Conservation (phyloP, 2,888 invertebrate genomes). For the Sarcophaga caerulescens region DNA sequence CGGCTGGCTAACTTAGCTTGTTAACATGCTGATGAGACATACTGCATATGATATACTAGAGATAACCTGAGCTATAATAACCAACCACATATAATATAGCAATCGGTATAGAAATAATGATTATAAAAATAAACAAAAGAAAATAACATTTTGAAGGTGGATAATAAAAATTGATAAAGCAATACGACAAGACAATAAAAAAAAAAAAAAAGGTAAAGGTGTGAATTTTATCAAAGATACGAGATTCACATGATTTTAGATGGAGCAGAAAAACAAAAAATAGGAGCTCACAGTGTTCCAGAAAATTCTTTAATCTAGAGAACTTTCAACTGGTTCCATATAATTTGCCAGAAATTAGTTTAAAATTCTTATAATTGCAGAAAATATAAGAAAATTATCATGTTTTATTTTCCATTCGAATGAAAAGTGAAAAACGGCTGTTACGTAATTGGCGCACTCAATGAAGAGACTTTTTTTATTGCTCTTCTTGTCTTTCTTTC, state of each 20-base stretch:
- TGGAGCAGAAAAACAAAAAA: background rate
- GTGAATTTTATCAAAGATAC: slow-evolving; percentile 34
- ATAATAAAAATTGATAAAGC: background rate
- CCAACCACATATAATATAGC: too few relatives aligned
- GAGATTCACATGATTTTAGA: slow-evolving; percentile 50
- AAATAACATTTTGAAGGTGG: background rate
- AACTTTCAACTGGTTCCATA: too few relatives aligned
- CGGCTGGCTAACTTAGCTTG: too few relatives aligned
- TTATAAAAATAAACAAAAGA: background rate
- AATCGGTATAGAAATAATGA: background rate
- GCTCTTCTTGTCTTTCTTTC: background rate
- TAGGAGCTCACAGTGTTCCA: background rate
- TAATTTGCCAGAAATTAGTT: background rate
- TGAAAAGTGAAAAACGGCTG: slow-evolving; percentile 44
- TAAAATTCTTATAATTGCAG: background rate
- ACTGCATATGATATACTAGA: too few relatives aligned
- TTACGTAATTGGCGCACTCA: slow-evolving; percentile 64
- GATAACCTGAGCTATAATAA: background rate
- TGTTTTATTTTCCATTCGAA: slow-evolving; percentile 1
- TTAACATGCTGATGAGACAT: too few relatives aligned
- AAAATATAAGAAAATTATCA: slow-evolving; percentile 17
- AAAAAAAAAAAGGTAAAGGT: slow-evolving; percentile 21
- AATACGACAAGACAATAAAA: background rate
- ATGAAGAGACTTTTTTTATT: background rate
- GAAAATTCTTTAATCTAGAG: background rate